Percentiles rank a stretch among this genome's conserved stretches.
phyloP scores from a whole-genome alignment of 2,113 vertebrate genomes.

The Nymphicus hollandicus region DNA sequence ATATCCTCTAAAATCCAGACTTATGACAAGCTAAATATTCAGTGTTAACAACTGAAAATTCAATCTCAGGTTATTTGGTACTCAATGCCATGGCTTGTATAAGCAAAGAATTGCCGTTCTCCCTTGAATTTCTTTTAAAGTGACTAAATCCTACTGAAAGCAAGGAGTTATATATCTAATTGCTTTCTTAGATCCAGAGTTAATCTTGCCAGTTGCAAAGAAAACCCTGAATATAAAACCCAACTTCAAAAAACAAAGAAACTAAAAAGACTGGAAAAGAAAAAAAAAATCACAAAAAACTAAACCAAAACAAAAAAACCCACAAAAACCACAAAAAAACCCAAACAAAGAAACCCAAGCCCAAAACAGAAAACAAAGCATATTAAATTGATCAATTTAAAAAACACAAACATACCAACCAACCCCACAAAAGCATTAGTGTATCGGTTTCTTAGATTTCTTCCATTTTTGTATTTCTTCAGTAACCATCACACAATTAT shows the following conservation, averaged over 20 bases:
- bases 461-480: background rate
- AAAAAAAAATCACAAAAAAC: fast-evolving
- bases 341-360: fast-evolving
- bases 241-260: background rate
- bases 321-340: background rate
- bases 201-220: background rate
- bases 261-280: background rate
- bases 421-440: background rate
- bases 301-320: too few relatives aligned
- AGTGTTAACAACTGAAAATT: background rate
- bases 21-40: background rate
- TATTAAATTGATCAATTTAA: background rate
- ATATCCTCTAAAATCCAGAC: background rate
- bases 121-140: background rate
- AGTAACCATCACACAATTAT: background rate
- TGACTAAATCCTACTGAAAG: background rate
- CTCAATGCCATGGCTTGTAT: background rate
- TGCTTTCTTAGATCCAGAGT: background rate
- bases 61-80: background rate
- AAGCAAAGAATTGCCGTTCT: background rate
- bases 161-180: background rate
- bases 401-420: background rate
- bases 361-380: background rate
- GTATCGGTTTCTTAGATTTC: background rate
- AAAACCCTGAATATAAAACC: background rate